Evolutionary conservation across 2,888 invertebrate genomes (phyloP).

Genomic region (Cenopis cana): DNA sequence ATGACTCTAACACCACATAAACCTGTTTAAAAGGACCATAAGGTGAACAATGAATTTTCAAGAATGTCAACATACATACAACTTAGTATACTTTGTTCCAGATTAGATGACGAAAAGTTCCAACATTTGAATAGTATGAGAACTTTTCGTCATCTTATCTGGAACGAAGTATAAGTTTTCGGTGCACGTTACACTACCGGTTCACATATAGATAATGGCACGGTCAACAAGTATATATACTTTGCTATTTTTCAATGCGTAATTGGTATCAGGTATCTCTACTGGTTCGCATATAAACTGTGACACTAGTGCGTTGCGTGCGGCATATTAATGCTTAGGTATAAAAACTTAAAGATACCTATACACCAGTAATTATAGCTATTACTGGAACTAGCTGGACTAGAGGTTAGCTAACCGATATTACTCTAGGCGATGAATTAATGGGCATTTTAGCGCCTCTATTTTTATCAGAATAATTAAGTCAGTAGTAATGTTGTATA

Average conservation of each 20-base stretch:
- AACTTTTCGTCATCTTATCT: too few species aligned
- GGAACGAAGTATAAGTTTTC: slow-evolving; percentile 5
- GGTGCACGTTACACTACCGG: slow-evolving; percentile 17
- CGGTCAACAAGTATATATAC: not conserved
- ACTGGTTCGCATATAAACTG: slow-evolving; percentile 21
- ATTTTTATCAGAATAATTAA: slow-evolving; percentile 29
- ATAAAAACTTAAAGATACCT: slow-evolving; percentile 36
- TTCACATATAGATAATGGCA: not conserved
- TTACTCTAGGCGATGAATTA: slow-evolving; percentile 27
- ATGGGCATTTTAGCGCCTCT: slow-evolving; percentile 46
- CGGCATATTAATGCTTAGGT: slow-evolving; percentile 17
- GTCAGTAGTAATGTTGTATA: slow-evolving; percentile 16
- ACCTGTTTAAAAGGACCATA: slow-evolving; percentile 19
- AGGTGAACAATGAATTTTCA: slow-evolving; percentile 24
- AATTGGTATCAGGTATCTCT: slow-evolving; percentile 24
- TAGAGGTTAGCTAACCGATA: slow-evolving; percentile 9
- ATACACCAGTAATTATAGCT: slow-evolving; percentile 31
- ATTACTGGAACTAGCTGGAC: slow-evolving; percentile 30
- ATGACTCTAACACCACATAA: not conserved
- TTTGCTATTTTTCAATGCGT: too few species aligned
- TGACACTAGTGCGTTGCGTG: slow-evolving; percentile 28
- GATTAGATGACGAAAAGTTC: too few species aligned
- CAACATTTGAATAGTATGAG: too few species aligned
- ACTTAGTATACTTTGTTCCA: too few species aligned
- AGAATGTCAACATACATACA: slow-evolving; percentile 23